Conservation (phyloP, 2,888 invertebrate species). For the Protonemura montana region DNA sequence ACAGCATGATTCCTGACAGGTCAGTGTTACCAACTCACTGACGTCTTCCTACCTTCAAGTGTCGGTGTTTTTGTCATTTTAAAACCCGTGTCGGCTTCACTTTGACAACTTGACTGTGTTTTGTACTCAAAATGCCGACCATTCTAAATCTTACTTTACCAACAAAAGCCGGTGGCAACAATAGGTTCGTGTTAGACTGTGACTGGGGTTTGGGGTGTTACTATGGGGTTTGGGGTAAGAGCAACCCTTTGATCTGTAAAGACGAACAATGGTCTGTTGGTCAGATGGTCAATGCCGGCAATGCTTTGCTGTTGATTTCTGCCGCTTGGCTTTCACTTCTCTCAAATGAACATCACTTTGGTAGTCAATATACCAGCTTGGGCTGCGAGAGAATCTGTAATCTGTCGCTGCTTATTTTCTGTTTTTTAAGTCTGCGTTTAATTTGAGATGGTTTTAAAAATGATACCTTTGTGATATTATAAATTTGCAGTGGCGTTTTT, state of each 20-base stretch:
- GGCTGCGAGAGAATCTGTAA: no score
- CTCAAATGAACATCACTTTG: not conserved
- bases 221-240: no score
- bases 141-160: not conserved
- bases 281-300: no score
- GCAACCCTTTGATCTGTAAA: constrained; percentile 18
- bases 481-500: no score
- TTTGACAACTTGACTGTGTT: constrained; percentile 21
- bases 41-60: not conserved
- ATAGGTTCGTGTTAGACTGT: not conserved
- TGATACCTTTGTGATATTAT: no score
- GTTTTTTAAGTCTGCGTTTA: no score
- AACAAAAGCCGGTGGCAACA: not conserved
- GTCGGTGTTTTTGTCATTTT: constrained; percentile 19
- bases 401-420: no score
- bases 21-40: not conserved
- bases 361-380: no score
- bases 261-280: not conserved
- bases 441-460: no score
- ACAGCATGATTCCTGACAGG: not conserved
- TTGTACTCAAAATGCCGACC: not conserved
- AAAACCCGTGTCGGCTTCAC: constrained; percentile 18
- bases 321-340: not conserved
- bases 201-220: no score
- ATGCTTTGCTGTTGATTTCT: not conserved